phyloP scores from a whole-genome alignment of 2,113 vertebrate genomes.

The Thryonomys swinderianus region DNA sequence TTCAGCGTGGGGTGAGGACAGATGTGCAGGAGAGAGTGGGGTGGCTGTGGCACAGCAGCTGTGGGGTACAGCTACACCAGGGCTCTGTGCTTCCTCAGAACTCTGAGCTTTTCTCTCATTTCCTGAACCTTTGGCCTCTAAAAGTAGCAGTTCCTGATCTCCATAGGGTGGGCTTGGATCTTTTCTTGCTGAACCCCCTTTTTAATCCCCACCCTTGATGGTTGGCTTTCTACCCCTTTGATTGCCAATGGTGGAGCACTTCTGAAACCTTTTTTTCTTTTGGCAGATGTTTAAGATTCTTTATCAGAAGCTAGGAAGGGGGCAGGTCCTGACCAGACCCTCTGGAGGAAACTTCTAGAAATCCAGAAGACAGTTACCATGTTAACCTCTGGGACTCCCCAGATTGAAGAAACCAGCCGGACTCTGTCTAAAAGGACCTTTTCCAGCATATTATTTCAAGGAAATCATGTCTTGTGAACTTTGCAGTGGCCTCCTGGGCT shows the following conservation, averaged over 20 bases:
- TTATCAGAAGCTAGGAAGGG: not conserved
- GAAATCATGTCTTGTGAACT: accelerated
- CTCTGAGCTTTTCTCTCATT: too few relatives aligned
- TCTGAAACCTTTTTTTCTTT: not conserved
- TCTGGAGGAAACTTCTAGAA: not conserved
- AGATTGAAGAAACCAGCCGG: too few relatives aligned
- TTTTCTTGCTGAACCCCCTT: accelerated
- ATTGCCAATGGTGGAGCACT: not conserved
- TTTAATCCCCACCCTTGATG: too few relatives aligned
- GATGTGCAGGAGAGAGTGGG: too few relatives aligned
- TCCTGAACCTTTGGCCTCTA: not conserved
- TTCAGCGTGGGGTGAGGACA: not conserved
- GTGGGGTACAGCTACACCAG: not conserved
- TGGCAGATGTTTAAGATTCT: not conserved
- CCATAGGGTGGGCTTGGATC: not conserved
- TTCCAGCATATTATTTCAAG: not conserved
- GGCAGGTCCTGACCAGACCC: not conserved
- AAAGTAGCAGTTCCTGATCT: not conserved
- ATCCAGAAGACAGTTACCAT: not conserved
- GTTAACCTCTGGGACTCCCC: too few relatives aligned
- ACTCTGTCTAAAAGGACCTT: not conserved
- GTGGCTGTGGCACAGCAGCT: accelerated
- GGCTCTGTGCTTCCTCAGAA: accelerated
- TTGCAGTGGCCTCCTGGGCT: not conserved
- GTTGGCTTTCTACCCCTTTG: not conserved